Evolutionary conservation across 2,113 vertebrate species (phyloP), one percentile per base, ranked within the genome.

Genomic region (Cyprinodon brontotheroides): DNA sequence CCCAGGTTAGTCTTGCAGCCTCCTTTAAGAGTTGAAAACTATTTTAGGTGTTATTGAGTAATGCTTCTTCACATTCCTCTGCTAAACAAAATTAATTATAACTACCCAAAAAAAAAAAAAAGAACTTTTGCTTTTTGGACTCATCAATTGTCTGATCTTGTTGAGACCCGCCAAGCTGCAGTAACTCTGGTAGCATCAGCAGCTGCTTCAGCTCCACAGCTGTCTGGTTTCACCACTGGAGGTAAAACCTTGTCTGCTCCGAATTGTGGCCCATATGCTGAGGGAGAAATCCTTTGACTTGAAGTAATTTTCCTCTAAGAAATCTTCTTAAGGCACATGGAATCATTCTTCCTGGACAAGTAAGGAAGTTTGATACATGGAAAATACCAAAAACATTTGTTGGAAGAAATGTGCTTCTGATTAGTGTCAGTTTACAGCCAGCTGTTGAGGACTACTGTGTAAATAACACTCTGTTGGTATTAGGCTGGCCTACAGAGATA

Each of bases 141-240:
- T 29, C 39, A 45, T 68, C 72, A 53, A 37, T 48, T 68, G 57
- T 80, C 75, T 79, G 65, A 79, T 73, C 70, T 45, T 65, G 45
- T 66, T 67, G 41, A 68, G 74, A 60, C 36, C 50, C 12, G 67
- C 84, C 81, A 82, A 68, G 80, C 78, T 74, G 84, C 78, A 70
- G 87, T 89, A 85, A 82, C 90, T 81, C 86, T 84, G 80, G 89
- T 81, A 81, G 79, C 4, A 13, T 81, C 81, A 75, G 83, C 81
- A 83, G 85, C 89, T 92, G 74, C 77, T 86, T 87, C 67, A 82
- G 79, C 80, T 43, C 57, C 69, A 68, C 79, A 57, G 0, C 82
- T 81, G 83, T 70, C 82, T 73, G 79, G 73, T 83, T 63, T 81
- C 89, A 62, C 85, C 84, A 85, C 86, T 88, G 86, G 86, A 89